These are phyloP conservation scores for Sisor rabdophorus DNA, from an alignment of 2,113 vertebrate species.

Conservation along the genomic window DNA sequence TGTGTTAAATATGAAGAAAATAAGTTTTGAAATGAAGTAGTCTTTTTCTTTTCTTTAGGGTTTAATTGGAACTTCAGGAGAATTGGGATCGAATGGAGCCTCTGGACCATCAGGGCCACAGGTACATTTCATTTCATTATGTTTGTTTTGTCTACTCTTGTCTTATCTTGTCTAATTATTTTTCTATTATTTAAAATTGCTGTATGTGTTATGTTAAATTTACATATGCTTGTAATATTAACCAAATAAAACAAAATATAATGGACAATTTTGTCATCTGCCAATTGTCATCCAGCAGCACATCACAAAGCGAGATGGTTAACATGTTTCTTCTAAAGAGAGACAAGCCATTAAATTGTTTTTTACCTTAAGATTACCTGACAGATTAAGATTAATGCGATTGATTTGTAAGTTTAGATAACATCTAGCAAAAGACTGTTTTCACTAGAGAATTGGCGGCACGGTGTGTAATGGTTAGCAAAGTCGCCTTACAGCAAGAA, in stretches of 20 bases:
- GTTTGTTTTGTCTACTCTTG: neutral
- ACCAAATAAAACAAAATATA: neutral
- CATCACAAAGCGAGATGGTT: neutral
- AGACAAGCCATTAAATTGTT: neutral
- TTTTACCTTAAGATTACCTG: neutral
- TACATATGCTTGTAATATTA: neutral
- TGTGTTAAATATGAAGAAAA: neutral
- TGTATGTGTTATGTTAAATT: neutral
- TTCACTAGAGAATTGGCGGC: too few species aligned
- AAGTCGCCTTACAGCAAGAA: too few species aligned
- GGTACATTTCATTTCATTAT: constrained; percentile 47
- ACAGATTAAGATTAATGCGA: neutral
- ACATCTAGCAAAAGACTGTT: too few species aligned
- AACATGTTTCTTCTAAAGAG: neutral
- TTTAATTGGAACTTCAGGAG: constrained; percentile 50
- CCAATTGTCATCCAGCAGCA: neutral
- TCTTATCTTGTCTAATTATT: neutral
- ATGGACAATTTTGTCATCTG: neutral
- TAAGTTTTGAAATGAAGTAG: neutral
- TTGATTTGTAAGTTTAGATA: too few species aligned
- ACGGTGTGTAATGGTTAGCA: too few species aligned
- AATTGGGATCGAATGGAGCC: constrained; percentile 51
- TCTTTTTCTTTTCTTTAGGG: constrained; percentile 56
- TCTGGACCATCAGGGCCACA: constrained; percentile 60
- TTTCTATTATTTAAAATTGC: neutral